These are phyloP conservation scores for Nasalis larvatus DNA, from an alignment of 2,113 vertebrate species.

Conservation along the genomic window DNA sequence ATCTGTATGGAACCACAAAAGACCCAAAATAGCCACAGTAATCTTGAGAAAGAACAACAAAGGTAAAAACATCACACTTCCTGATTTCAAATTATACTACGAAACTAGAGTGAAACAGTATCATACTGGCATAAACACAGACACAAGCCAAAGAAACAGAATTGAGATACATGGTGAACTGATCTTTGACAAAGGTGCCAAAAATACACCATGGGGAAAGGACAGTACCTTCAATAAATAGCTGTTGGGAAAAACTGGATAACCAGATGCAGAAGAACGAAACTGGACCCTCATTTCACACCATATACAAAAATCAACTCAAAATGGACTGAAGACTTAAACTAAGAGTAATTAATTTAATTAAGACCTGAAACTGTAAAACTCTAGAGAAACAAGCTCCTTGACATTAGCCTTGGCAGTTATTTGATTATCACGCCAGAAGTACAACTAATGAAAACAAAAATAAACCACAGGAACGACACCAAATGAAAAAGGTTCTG, in stretches of 20 bases:
- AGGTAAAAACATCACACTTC: neutral
- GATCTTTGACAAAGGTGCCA: neutral
- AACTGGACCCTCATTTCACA: neutral
- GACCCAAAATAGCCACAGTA: neutral
- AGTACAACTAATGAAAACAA: neutral
- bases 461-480: neutral
- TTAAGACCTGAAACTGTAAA: neutral
- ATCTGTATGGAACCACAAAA: neutral
- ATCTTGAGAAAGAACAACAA: neutral
- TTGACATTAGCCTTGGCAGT: neutral
- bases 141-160: neutral
- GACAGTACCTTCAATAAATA: neutral
- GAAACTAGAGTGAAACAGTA: neutral
- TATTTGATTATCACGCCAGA: neutral
- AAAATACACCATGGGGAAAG: neutral
- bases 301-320: neutral
- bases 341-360: neutral
- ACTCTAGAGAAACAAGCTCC: neutral
- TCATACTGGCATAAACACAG: neutral
- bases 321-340: neutral
- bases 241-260: neutral
- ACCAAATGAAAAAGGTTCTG: neutral
- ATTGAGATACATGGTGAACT: neutral
- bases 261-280: neutral
- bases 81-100: neutral